Evolutionary conservation across 2,888 invertebrate genomes (phyloP).

Genomic region (Panopea generosa): DNA sequence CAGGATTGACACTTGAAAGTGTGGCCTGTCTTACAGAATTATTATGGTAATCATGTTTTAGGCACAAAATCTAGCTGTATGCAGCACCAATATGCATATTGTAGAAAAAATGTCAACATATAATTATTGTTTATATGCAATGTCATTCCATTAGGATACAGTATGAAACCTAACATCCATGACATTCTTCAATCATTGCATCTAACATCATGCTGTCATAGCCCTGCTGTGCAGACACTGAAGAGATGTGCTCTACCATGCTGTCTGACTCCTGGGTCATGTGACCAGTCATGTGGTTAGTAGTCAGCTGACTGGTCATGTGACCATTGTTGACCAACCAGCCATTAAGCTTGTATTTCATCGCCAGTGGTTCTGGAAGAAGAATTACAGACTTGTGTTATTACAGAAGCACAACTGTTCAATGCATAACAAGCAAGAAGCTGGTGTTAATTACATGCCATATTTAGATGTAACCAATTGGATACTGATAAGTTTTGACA

Average conservation of each 20-base stretch:
- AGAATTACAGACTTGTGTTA: constrained; percentile 25
- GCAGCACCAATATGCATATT: no score
- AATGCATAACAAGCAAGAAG: neutral
- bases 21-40: no score
- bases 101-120: no score
- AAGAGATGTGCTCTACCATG: constrained; percentile 67
- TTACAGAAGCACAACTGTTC: neutral
- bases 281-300: constrained; percentile 36
- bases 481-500: no score
- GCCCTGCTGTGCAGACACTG: constrained; percentile 68
- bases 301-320: constrained; percentile 41
- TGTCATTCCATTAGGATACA: no score
- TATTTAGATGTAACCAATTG: no score
- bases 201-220: constrained; percentile 70
- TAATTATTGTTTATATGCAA: no score
- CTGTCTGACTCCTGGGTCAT: constrained; percentile 51
- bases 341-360: constrained; percentile 51
- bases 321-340: constrained; percentile 62
- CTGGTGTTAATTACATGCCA: constrained; percentile 1
- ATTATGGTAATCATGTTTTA: no score
- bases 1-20: no score
- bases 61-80: no score
- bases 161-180: no score
- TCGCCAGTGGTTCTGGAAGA: constrained; percentile 45
- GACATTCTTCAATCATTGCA: constrained; percentile 21